Evolutionary conservation across 2,888 invertebrate species (phyloP).

Genomic region (Branchinecta sandiegonensis): DNA sequence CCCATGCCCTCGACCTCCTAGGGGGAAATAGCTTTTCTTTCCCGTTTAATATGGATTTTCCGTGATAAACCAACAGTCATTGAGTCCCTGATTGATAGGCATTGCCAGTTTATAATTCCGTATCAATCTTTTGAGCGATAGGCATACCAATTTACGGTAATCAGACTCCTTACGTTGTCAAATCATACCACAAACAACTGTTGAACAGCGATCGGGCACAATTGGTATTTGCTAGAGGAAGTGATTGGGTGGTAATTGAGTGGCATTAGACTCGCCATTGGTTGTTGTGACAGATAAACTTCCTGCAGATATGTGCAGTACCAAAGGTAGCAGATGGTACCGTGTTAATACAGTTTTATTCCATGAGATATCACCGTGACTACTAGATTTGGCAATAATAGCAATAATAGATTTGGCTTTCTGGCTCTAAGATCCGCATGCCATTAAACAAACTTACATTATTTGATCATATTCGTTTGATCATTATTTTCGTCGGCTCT

Average conservation of each 20-base stretch:
- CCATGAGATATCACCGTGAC: too few species aligned
- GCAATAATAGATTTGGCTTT: too few species aligned
- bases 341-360: too few species aligned
- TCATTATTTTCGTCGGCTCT: too few species aligned
- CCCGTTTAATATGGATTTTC: slow-evolving; percentile 6
- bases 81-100: slow-evolving; percentile 6
- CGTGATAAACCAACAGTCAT: neutral
- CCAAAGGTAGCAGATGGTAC: too few species aligned
- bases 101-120: neutral
- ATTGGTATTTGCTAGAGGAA: slow-evolving; percentile 11
- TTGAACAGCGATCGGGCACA: neutral
- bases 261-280: slow-evolving; percentile 7
- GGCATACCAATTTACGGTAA: slow-evolving; percentile 5
- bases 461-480: too few species aligned
- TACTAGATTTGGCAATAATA: too few species aligned
- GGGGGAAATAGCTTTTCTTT: neutral
- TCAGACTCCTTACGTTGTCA: slow-evolving; percentile 2
- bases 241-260: slow-evolving; percentile 5
- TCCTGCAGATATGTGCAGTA: neutral
- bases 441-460: too few species aligned
- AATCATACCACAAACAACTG: slow-evolving; percentile 8
- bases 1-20: too few species aligned
- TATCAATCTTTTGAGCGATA: slow-evolving; percentile 9
- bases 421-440: too few species aligned
- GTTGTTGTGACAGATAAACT: slow-evolving; percentile 2